These are phyloP conservation scores for Erpobdella octoculata DNA, from an alignment of 2,888 invertebrate genomes.

Conservation along the genomic window DNA sequence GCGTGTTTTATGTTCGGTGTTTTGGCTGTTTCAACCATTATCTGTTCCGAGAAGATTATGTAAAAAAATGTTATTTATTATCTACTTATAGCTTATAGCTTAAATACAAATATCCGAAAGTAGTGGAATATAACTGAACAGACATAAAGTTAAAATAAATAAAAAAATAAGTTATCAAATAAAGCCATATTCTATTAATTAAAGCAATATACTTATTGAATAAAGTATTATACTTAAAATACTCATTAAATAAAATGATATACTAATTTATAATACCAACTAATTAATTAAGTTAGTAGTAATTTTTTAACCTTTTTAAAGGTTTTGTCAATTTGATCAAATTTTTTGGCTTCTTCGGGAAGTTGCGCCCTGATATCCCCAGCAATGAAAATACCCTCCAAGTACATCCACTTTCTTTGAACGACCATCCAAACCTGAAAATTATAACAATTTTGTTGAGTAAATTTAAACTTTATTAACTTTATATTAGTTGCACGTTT, in stretches of 20 bases:
- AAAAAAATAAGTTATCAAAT: no score
- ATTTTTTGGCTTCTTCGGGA: slow-evolving; percentile 80
- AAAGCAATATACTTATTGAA: neutral
- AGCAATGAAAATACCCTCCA: slow-evolving; percentile 83
- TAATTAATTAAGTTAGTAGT: neutral
- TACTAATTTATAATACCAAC: neutral
- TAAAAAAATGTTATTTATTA: no score
- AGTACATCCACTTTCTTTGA: slow-evolving; percentile 81
- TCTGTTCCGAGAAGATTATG: slow-evolving; percentile 56
- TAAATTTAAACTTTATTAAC: no score
- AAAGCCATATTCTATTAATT: no score
- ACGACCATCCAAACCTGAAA: slow-evolving; percentile 68
- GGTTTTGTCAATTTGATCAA: slow-evolving; percentile 75
- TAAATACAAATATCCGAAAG: no score
- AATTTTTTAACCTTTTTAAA: slow-evolving; percentile 62
- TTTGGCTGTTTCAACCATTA: slow-evolving; percentile 76
- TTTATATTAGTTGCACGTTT: no score
- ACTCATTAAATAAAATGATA: neutral
- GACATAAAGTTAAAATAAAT: no score
- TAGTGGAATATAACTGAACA: no score
- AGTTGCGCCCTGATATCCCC: slow-evolving; percentile 78
- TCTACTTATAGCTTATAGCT: no score
- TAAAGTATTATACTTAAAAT: neutral
- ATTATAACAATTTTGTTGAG: no score
- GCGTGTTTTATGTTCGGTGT: slow-evolving; percentile 71